Percentiles rank a stretch among this genome's conserved stretches.
phyloP scores from a whole-genome alignment of 1,140 invertebrate genomes.

The Drosophila sp. region DNA sequence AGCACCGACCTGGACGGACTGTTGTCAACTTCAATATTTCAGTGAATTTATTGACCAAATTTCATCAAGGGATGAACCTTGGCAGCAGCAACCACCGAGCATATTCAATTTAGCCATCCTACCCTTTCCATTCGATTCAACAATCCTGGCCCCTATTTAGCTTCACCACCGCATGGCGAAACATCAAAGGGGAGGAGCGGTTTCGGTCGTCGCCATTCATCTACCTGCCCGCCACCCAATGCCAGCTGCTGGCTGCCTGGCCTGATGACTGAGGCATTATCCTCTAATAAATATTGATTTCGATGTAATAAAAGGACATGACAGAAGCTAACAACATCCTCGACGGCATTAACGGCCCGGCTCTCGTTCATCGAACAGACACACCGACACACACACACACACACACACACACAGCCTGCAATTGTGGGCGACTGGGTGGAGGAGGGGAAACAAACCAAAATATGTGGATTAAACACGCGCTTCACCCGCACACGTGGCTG shows the following conservation, averaged over 20 bases:
- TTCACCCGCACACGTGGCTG: neutral
- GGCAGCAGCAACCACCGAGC: conserved; percentile 14
- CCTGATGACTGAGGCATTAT: conserved; percentile 42
- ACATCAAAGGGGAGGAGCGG: conserved; percentile 44
- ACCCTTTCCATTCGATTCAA: conserved; percentile 11
- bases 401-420: neutral
- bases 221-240: conserved; percentile 20
- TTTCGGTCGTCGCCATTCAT: conserved; percentile 7
- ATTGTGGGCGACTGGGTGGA: neutral
- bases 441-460: conserved; percentile 18
- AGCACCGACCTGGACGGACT: conserved; percentile 3
- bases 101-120: conserved; percentile 58
- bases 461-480: conserved; percentile 51
- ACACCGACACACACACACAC: neutral
- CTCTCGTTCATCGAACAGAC: neutral
- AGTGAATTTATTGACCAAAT: conserved; percentile 58
- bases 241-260: neutral
- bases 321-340: conserved; percentile 58
- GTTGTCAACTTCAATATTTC: conserved; percentile 53
- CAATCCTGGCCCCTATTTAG: neutral
- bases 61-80: conserved; percentile 49
- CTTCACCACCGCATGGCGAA: conserved; percentile 21
- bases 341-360: conserved; percentile 36
- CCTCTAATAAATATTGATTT: conserved; percentile 72
- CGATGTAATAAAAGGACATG: conserved; percentile 59